Percentiles rank a stretch among this genome's conserved stretches.
These are phyloP conservation scores for Pseudoips prasinana DNA, from an alignment of 2,888 invertebrate genomes.

Conservation along the genomic window DNA sequence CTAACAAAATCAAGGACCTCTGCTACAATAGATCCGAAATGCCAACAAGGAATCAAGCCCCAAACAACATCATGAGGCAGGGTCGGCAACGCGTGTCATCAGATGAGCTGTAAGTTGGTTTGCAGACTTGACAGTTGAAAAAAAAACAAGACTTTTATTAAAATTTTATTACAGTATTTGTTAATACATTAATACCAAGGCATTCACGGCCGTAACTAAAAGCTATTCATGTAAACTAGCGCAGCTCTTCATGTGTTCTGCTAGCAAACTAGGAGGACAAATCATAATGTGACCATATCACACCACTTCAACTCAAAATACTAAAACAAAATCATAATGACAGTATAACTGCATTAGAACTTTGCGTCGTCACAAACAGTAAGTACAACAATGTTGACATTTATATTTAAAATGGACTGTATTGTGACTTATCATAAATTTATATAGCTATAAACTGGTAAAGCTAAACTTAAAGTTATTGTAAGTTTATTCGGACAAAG, in stretches of 20 bases:
- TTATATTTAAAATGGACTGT: slow-evolving; percentile 14
- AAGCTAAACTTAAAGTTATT: slow-evolving; percentile 34
- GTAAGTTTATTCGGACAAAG: slow-evolving; percentile 24
- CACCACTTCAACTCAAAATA: slow-evolving; percentile 25
- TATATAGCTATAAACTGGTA: slow-evolving; percentile 25
- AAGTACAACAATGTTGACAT: slow-evolving; percentile 7
- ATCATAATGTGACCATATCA: slow-evolving; percentile 20
- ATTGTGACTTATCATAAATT: slow-evolving; percentile 20
- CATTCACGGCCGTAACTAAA: slow-evolving; percentile 60
- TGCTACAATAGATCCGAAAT: no score
- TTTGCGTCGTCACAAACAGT: slow-evolving; percentile 11
- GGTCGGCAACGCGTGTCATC: no score
- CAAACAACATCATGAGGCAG: no score
- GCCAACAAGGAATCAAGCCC: no score
- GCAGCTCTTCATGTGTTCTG: slow-evolving; percentile 35
- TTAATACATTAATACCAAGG: slow-evolving; percentile 64
- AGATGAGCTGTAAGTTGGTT: no score
- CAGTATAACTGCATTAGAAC: slow-evolving; percentile 2
- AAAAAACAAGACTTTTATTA: slow-evolving; percentile 24
- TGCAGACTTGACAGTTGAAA: no score
- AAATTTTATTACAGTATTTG: slow-evolving; percentile 53
- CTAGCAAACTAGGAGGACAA: slow-evolving; percentile 52
- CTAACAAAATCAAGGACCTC: no score
- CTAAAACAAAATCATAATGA: slow-evolving; percentile 8
- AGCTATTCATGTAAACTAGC: slow-evolving; percentile 48